These are phyloP conservation scores for Myopa tessellatipennis DNA, from an alignment of 2,888 invertebrate species.

Conservation along the genomic window DNA sequence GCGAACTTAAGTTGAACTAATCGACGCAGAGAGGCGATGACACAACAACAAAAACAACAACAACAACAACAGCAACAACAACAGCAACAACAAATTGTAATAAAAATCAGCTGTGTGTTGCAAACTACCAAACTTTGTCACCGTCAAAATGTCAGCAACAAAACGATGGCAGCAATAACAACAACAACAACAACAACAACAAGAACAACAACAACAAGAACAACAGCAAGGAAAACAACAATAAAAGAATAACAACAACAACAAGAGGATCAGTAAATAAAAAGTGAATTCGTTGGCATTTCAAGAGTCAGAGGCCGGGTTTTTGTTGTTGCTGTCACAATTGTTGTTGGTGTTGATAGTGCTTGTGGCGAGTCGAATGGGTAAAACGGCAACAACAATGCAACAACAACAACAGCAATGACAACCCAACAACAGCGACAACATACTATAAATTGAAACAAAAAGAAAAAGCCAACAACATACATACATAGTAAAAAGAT, in stretches of 20 bases:
- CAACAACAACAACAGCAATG: neutral
- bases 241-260: neutral
- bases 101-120: neutral
- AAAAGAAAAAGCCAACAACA: too few species aligned
- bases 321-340: neutral
- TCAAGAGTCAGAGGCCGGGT: conserved; percentile 15
- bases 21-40: neutral
- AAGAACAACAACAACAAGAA: conserved; percentile 4
- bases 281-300: conserved; percentile 30
- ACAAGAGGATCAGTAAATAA: neutral
- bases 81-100: neutral
- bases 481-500: neutral
- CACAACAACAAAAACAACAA: neutral
- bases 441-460: neutral
- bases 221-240: neutral
- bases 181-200: neutral
- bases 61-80: neutral
- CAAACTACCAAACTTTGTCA: neutral
- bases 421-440: neutral
- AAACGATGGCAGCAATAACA: neutral
- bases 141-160: conserved; percentile 1
- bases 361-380: neutral
- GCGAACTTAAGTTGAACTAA: too few species aligned
- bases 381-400: neutral
- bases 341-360: conserved; percentile 6